These are phyloP conservation scores for Oriolus oriolus DNA, from an alignment of 2,113 vertebrate genomes.

Conservation along the genomic window DNA sequence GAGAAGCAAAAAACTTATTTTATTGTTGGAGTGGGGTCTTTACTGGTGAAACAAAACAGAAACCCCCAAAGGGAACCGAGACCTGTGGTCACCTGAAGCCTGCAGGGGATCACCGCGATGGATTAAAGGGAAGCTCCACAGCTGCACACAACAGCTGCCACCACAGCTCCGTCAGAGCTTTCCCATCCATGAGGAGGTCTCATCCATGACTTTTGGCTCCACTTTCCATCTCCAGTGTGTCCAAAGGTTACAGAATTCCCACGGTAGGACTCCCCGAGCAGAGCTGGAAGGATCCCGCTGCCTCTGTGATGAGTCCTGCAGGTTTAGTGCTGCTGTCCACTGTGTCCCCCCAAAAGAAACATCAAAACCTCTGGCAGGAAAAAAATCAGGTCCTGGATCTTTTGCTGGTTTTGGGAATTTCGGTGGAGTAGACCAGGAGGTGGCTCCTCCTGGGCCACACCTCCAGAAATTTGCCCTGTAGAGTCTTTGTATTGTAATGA, in stretches of 20 bases:
- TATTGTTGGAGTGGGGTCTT: neutral
- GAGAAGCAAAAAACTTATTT: neutral
- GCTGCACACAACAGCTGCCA: slow-evolving; percentile 1
- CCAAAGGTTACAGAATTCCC: neutral
- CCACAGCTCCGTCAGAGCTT: neutral
- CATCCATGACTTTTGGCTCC: neutral
- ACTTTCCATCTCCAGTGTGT: neutral
- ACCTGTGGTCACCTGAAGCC: neutral
- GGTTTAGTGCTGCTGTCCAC: neutral
- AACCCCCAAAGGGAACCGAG: neutral
- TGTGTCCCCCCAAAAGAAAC: neutral
- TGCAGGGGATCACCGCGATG: neutral
- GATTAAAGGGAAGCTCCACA: neutral
- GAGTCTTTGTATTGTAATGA: neutral
- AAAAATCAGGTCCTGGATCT: neutral
- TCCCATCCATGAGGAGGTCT: neutral
- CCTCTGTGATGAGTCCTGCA: rapidly evolving
- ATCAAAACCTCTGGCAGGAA: neutral
- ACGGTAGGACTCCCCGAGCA: rapidly evolving
- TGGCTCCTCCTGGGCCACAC: neutral
- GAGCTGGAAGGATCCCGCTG: neutral
- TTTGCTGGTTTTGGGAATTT: neutral
- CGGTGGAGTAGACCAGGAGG: neutral
- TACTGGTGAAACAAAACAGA: neutral
- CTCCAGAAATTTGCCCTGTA: neutral